Conservation (phyloP, 2,888 invertebrate species). For the Autographa pulchrina region DNA sequence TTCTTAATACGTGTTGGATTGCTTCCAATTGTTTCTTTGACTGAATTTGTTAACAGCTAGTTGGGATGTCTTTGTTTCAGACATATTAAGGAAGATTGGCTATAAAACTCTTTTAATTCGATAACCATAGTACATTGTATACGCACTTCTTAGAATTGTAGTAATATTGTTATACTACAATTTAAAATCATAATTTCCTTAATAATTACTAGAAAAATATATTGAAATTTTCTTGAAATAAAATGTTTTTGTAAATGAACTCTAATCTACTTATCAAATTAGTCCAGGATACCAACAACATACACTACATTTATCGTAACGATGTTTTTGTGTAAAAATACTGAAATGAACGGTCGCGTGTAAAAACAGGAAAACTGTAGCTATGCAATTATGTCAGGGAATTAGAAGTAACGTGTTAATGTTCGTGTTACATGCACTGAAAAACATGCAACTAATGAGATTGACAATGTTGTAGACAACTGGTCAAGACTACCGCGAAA, state of each 20-base stretch:
- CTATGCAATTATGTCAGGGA: slow-evolving; percentile 8
- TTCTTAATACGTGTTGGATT: slow-evolving; percentile 20
- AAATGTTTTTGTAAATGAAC: too few relatives aligned
- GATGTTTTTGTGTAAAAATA: slow-evolving; percentile 9
- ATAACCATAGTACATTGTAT: too few relatives aligned
- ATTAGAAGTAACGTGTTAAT: not conserved
- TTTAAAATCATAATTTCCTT: too few relatives aligned
- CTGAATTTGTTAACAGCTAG: not conserved
- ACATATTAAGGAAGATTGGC: too few relatives aligned
- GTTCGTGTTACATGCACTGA: not conserved
- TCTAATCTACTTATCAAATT: not conserved
- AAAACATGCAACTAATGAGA: not conserved
- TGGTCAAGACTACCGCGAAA: not conserved
- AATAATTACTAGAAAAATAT: too few relatives aligned
- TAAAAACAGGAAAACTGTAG: slow-evolving; percentile 37
- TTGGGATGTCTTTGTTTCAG: not conserved
- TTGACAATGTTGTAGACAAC: not conserved
- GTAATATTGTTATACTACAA: too few relatives aligned
- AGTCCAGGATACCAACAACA: slow-evolving; percentile 9
- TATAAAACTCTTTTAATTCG: too few relatives aligned
- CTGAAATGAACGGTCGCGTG: not conserved
- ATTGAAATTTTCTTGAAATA: too few relatives aligned
- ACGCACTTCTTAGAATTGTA: too few relatives aligned
- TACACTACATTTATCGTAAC: not conserved
- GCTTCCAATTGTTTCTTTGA: slow-evolving; percentile 23